Percentiles rank a stretch among this genome's conserved stretches.
These are phyloP conservation scores for Habrosyne pyritoides DNA, from an alignment of 2,888 invertebrate genomes.

Conservation along the genomic window DNA sequence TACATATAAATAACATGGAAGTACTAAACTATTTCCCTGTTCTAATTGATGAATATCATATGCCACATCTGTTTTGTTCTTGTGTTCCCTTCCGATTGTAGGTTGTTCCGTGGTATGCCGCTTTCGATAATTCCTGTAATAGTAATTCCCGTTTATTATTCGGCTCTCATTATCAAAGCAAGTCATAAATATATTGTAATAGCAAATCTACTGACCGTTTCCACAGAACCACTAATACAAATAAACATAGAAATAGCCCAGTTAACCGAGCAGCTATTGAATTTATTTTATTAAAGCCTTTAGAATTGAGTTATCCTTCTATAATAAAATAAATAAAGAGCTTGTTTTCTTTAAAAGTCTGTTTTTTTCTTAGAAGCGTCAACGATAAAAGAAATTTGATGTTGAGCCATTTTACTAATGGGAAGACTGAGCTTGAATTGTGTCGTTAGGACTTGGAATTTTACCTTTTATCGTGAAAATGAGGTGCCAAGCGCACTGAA, in stretches of 20 bases:
- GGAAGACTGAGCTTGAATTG: slow-evolving; percentile 48
- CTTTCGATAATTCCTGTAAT: too few species aligned
- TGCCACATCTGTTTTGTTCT: too few species aligned
- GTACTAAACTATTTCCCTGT: too few species aligned
- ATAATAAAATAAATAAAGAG: slow-evolving; percentile 16
- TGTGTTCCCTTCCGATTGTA: too few species aligned
- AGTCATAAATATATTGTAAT: too few species aligned
- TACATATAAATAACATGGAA: too few species aligned
- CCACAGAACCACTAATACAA: too few species aligned
- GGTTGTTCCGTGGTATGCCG: too few species aligned
- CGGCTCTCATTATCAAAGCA: too few species aligned
- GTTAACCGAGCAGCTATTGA: not conserved
- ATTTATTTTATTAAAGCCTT: not conserved
- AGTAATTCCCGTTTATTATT: too few species aligned
- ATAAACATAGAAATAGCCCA: not conserved
- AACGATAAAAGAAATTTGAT: slow-evolving; percentile 50
- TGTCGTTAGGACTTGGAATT: slow-evolving; percentile 53
- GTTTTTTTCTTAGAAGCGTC: slow-evolving; percentile 36
- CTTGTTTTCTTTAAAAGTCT: slow-evolving; percentile 15
- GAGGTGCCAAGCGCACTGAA: slow-evolving; percentile 21
- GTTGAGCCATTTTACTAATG: slow-evolving; percentile 52
- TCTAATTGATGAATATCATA: too few species aligned
- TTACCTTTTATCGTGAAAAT: slow-evolving; percentile 47
- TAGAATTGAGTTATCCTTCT: slow-evolving; percentile 19
- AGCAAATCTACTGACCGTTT: too few species aligned